Base-by-base conservation (phyloP, 1,140 invertebrate genomes). In the Drosophila kohkoa region DNA sequence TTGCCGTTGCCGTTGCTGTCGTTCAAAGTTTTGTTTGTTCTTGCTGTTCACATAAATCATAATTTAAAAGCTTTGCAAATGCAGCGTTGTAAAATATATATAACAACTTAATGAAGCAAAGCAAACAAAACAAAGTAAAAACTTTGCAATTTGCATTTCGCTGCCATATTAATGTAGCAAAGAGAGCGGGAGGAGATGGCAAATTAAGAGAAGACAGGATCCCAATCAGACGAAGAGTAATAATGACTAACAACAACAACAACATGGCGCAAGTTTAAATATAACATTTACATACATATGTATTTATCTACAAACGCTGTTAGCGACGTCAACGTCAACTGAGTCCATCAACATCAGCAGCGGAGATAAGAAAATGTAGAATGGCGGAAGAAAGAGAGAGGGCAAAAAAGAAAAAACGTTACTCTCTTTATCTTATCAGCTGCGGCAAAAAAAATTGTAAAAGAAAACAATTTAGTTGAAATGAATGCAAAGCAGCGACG, bases 21-120 rank as follows among this genome's bases (percentile, higher is more conserved):
- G 66, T 43, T 41, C 11, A 32, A 70, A 75, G 35, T 70, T 69
- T 43, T 60, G 51, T 66, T 67, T 59, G 46, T 32, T 49, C 55
- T 54, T 75, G 41, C 49, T 64, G 68, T 16, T 46, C 41, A 20
- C 73, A 67, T 83, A 83, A 83, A 83, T 83, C 77, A 83, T 80
- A 77, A 83, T 77, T 83, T 79, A 73, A 83, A 66, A 80, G 64
- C 65, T 68, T 41, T 13, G 43, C 6, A 43, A 51, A 49, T 38
- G 41, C 28, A 46, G 30, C 13, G 10, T 43, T 41, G n/a, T 77
- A 41, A 51, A 64, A 60, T 10, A 38, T 68, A 51, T 68, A 51
- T 62, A 68, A 68, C 32, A 67, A 74, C 73, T 59, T 63, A 79
- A 82, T 76, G 64, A 81, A 69, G 55, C 35, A 52, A 49, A 54